phyloP scores from a whole-genome alignment of 92 coral and sea anemone species.

The Epizoanthus ramosus region DNA sequence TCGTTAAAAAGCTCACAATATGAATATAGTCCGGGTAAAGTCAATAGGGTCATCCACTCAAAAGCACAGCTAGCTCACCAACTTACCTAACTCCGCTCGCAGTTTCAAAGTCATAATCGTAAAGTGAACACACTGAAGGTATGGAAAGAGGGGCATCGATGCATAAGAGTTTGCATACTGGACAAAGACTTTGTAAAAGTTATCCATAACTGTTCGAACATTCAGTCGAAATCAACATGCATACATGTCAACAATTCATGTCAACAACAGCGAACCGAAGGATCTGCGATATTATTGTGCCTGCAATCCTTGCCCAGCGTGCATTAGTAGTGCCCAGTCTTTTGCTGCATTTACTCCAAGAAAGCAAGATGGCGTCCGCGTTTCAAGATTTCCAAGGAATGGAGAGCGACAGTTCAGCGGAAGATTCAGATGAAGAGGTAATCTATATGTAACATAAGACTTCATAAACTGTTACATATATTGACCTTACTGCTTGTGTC shows the following conservation, averaged over 20 bases:
- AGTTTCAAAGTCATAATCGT: conserved; percentile 69
- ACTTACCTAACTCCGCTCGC: conserved; percentile 75
- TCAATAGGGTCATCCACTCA: neutral
- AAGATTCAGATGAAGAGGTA: conserved; percentile 83
- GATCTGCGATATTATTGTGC: neutral
- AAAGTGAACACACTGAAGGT: conserved; percentile 72
- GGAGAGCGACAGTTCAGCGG: conserved; percentile 63
- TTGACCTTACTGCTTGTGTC: neutral
- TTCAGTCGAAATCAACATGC: neutral
- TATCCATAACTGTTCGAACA: conserved; percentile 55
- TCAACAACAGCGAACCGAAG: no score
- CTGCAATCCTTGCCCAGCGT: conserved; percentile 34
- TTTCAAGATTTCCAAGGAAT: conserved; percentile 50
- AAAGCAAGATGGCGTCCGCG: conserved; percentile 73
- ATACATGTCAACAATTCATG: no score
- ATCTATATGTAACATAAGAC: neutral
- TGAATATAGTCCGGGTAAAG: neutral
- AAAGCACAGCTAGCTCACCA: neutral
- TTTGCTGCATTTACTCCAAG: neutral
- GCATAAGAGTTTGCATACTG: conserved; percentile 67
- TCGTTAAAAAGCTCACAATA: neutral
- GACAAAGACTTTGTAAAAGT: conserved; percentile 38
- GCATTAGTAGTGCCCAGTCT: conserved; percentile 31
- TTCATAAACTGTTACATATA: neutral
- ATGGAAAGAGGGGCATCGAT: conserved; percentile 71